Evolutionary conservation across 2,113 vertebrate genomes (phyloP), one percentile per base, ranked within the genome.

Genomic region (Osmerus eperlanus): DNA sequence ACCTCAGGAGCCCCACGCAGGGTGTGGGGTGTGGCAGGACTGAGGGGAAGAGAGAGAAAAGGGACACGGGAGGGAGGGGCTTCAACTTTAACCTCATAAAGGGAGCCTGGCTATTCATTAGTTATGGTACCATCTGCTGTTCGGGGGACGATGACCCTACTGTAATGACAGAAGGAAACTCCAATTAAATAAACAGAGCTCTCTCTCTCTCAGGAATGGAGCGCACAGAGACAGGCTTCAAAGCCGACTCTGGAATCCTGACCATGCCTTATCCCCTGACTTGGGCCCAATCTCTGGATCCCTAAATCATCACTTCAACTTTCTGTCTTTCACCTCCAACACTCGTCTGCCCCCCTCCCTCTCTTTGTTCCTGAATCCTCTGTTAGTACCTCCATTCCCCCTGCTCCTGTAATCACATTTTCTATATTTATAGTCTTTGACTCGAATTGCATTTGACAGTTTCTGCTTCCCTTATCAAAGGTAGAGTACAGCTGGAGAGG

Each of bases 81-180:
- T 80, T 88, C 84, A 92, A 91, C 89, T 91, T 90, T 92, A 89
- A 91, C 91, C 91, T 88, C 91, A 91, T 93, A 90, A 92, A 92
- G 67, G 69, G 66, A 87, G 74, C 68, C 81, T 71, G 65, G 86
- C 90, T 92, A 88, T 84, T 93, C 86, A 93, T 92, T 92, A 91
- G 87, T 86, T 87, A 85, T 80, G 84, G 90, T 88, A 92, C 91
- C 91, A 93, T 90, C 92, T 93, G 92, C 84, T 90, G 75, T 66
- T 47, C 41, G 80, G 70, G 62, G 74, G 82, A 81, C 67, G 74
- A 84, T 88, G 88, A 90, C 86, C 83, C 83, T 77, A 65, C 85
- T 74, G 80, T 91, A 91, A 91, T 89, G 89, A 90, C 84, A 91
- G 91, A 87, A 87, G 78, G 66, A 71, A 78, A 87, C 70, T 73